Evolutionary conservation across 2,797 vertebrate genomes (phyloP), one percentile per base, ranked within the genome.

Genomic region (Neomorphus geoffroyi): DNA sequence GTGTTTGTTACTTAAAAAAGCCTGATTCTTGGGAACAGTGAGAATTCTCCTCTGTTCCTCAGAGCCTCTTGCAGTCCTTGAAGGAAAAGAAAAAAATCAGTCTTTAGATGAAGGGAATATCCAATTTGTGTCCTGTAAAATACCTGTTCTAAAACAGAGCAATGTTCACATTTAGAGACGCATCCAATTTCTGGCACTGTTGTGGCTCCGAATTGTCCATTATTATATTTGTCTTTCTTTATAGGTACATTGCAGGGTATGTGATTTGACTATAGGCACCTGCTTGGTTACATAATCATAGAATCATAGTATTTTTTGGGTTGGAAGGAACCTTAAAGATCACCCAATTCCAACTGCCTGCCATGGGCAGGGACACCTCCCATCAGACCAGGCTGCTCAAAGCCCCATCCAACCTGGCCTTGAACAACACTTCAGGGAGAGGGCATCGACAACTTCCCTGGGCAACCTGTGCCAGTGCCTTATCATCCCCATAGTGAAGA

Each of bases 31-130:
- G 14, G 45, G 33, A 96, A 90, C 83, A 84, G 83, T 64, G 77
- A 83, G 66, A 83, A 92, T 88, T 90, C 58, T 95, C 32, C 57
- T 94, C 72, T 91, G 33, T 90, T 93, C 79, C 82, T 86, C 57
- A 83, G 61, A 90, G 57, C 8, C 8, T 78, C 35, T 73, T 53
- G 23, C 32, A 70, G 56, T 43, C 57, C 88, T 91, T 92, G 71
- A 91, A 82, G 27, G n/a, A 12, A 5, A 23, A 10, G 39, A 88
- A 54, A 88, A 54, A 50, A 17, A 16, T 13, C 74, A 54, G 17
- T 27, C 37, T 26, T 64, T 80, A 86, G 45, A 61, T 72, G 19
- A 94, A 95, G 43, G 24, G 35, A 85, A 60, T 80, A 77, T 73
- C 32, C 3, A 6, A 45, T 70, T 93, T 88, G 69, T 90, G 37